A percentile compares a stretch with the other conserved stretches of the same genome.
Conservation (phyloP, 2,888 invertebrate genomes). For the Drosophila cognata region DNA sequence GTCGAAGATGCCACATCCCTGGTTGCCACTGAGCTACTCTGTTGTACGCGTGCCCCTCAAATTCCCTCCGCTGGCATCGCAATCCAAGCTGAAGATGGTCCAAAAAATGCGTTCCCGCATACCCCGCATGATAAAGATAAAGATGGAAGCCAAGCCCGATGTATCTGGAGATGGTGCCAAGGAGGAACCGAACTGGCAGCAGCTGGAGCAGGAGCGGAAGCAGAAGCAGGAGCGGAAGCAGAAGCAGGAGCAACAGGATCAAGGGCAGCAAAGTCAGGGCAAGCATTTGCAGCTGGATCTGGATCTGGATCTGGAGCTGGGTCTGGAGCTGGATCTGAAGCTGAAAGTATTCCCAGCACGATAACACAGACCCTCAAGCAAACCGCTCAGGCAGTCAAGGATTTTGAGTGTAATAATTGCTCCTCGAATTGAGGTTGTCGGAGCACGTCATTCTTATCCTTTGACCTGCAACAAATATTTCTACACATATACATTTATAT, state of each 20-base stretch:
- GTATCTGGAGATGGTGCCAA: background rate
- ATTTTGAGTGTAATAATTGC: background rate
- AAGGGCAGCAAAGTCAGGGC: background rate
- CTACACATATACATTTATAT: background rate
- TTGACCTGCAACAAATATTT: background rate
- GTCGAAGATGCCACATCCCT: constrained; percentile 23
- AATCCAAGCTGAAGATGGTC: background rate
- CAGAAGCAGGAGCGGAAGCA: background rate
- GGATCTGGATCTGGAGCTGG: background rate
- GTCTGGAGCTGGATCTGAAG: background rate
- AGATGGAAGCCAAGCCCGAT: background rate
- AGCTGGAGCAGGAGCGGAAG: background rate
- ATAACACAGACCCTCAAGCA: background rate
- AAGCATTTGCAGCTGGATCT: background rate
- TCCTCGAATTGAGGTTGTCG: background rate
- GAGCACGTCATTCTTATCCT: background rate
- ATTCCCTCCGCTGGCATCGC: background rate
- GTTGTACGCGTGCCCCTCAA: background rate
- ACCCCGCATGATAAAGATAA: constrained; percentile 36
- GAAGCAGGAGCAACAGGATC: background rate
- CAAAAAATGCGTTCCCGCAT: constrained; percentile 21
- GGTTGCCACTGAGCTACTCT: constrained; percentile 19
- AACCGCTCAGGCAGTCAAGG: background rate
- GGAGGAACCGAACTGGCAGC: background rate
- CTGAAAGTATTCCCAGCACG: background rate